phyloP scores from a whole-genome alignment of 2,797 vertebrate genomes.

The Pseudochirops corinnae region DNA sequence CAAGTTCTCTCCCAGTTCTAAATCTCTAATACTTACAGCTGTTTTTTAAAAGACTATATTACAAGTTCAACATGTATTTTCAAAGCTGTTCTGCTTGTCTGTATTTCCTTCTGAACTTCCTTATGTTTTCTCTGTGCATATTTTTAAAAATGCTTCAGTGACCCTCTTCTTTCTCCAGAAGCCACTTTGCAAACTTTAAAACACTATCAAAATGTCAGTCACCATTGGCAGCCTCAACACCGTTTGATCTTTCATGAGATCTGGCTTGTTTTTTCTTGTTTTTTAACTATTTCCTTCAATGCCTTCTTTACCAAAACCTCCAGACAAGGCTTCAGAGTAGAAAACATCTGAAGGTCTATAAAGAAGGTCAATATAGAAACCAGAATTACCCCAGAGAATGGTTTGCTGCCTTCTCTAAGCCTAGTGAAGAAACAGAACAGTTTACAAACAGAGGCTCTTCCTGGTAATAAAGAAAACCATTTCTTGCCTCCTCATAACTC shows the following conservation, averaged over 20 bases:
- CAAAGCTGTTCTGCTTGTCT: not conserved
- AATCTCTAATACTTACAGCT: not conserved
- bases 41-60: not conserved
- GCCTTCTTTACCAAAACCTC: not conserved
- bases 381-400: not conserved
- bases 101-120: not conserved
- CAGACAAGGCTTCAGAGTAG: not conserved
- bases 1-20: too few relatives aligned
- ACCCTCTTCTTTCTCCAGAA: not conserved
- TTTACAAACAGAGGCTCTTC: not conserved
- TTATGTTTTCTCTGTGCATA: not conserved
- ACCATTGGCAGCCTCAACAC: not conserved
- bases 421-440: not conserved
- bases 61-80: not conserved
- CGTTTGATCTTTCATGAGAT: not conserved
- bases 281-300: not conserved
- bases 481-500: not conserved
- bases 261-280: rapidly evolving
- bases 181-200: not conserved
- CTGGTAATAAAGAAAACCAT: not conserved
- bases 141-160: not conserved
- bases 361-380: not conserved
- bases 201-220: not conserved
- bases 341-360: not conserved
- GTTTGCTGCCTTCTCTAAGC: not conserved